These are phyloP conservation scores for Sebastes kiyomatsui DNA, from an alignment of 2,797 vertebrate species.

Conservation along the genomic window DNA sequence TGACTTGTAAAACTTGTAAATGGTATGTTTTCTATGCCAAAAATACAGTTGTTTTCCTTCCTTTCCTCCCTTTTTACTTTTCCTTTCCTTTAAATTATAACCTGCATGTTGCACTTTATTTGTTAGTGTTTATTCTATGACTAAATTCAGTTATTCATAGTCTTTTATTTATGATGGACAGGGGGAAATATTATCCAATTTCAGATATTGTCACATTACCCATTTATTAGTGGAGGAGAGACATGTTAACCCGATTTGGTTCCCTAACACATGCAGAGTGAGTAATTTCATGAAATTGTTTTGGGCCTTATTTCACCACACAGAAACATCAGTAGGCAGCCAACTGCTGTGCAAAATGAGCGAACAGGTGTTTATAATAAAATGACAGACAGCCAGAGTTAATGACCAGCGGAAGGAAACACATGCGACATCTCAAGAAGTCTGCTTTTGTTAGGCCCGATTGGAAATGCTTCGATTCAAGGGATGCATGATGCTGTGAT, in stretches of 20 bases:
- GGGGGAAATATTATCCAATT: background rate
- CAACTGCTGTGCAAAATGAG: constrained; percentile 39
- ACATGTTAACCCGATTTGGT: background rate
- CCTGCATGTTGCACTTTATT: background rate
- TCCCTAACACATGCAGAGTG: constrained; percentile 1
- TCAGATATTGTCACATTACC: background rate
- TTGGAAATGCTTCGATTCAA: constrained; percentile 17
- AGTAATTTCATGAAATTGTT: constrained; percentile 16
- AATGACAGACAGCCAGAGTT: constrained; percentile 20
- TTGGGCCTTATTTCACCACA: background rate
- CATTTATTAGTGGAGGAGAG: background rate
- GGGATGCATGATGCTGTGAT: background rate
- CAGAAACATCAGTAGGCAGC: constrained; percentile 1
- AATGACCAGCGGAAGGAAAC: constrained; percentile 19
- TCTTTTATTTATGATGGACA: background rate
- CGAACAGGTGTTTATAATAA: constrained; percentile 39
- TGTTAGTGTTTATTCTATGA: background rate
- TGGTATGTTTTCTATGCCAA: background rate
- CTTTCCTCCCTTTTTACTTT: background rate
- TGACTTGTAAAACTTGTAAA: background rate
- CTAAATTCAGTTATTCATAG: background rate
- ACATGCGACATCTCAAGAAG: constrained; percentile 9
- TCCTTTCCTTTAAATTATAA: background rate
- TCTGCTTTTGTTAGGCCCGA: constrained; percentile 3
- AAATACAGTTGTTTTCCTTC: background rate